A percentile compares a stretch with the other conserved stretches of the same genome.
phyloP scores from a whole-genome alignment of 35 echinoderm and acorn worm species.

The Stichopus chloronotus region DNA sequence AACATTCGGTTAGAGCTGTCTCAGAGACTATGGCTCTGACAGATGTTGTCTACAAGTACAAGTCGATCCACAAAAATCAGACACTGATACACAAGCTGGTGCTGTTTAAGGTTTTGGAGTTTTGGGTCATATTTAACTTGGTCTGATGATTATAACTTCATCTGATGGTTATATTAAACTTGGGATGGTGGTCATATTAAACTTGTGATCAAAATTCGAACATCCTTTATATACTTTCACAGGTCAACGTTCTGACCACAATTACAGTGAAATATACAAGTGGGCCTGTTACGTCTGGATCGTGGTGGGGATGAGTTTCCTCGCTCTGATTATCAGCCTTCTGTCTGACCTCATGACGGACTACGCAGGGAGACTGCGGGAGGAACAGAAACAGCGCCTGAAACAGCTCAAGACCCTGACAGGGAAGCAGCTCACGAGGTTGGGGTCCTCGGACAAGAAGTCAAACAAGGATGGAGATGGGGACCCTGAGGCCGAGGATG shows the following conservation, averaged over 20 bases:
- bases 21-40: too few relatives aligned
- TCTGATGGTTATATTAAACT: too few relatives aligned
- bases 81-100: too few relatives aligned
- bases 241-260: conserved; percentile 65
- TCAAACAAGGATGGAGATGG: not conserved
- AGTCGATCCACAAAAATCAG: too few relatives aligned
- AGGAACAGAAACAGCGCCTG: conserved; percentile 42
- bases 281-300: conserved; percentile 78
- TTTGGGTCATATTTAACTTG: too few relatives aligned
- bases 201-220: too few relatives aligned
- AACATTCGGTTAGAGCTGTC: too few relatives aligned
- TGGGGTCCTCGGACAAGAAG: conserved; percentile 29
- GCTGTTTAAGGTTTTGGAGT: too few relatives aligned
- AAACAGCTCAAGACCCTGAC: conserved; percentile 37
- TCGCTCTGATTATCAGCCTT: conserved; percentile 73
- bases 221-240: not conserved
- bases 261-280: conserved; percentile 69
- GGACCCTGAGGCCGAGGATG: not conserved
- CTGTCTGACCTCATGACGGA: conserved; percentile 72
- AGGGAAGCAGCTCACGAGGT: conserved; percentile 35
- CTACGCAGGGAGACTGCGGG: conserved; percentile 53
- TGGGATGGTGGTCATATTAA: too few relatives aligned
- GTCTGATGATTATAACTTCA: too few relatives aligned
- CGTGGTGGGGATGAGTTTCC: conserved; percentile 73
- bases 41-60: too few relatives aligned